A percentile compares a stretch with the other conserved stretches of the same genome.
Evolutionary conservation across 37 sponge, comb jelly and placozoan species (phyloP).

Genomic region (Beroe forskalii): DNA sequence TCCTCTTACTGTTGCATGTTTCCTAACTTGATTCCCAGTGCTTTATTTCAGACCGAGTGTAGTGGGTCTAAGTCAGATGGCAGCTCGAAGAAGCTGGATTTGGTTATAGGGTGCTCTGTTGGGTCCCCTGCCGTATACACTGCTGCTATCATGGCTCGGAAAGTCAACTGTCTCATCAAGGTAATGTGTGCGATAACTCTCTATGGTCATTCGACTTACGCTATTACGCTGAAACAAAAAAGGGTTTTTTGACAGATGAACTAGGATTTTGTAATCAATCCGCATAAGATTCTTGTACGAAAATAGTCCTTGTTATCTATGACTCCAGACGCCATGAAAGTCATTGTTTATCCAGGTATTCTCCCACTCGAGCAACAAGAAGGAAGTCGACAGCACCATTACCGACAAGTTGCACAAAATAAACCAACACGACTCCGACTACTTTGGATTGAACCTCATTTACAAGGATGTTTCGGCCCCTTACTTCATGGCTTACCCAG

Average conservation of each 20-base stretch:
- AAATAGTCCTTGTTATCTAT: no score
- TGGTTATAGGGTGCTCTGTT: constrained; percentile 30
- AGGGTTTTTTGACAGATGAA: no score
- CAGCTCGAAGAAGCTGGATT: constrained; percentile 5
- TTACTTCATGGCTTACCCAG: constrained; percentile 47
- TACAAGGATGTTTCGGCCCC: constrained; percentile 29
- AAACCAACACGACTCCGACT: background rate
- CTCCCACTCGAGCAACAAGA: constrained; percentile 29
- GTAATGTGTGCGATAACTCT: no score
- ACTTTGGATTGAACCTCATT: constrained; percentile 29
- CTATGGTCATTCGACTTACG: background rate
- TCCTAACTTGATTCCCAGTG: no score
- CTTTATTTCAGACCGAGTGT: constrained; percentile 21
- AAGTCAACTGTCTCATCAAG: constrained; percentile 61
- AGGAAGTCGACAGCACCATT: constrained; percentile 1
- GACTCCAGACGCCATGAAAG: no score
- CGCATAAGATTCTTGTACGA: no score
- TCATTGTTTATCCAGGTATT: no score
- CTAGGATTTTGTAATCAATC: no score
- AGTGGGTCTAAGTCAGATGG: background rate
- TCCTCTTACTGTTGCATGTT: no score
- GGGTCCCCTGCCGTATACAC: constrained; percentile 54
- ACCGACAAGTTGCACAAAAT: constrained; percentile 17
- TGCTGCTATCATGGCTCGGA: constrained; percentile 49
- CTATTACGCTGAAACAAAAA: no score